phyloP scores from a whole-genome alignment of 2,797 vertebrate species.

The Petrocephalus schoutedeni region DNA sequence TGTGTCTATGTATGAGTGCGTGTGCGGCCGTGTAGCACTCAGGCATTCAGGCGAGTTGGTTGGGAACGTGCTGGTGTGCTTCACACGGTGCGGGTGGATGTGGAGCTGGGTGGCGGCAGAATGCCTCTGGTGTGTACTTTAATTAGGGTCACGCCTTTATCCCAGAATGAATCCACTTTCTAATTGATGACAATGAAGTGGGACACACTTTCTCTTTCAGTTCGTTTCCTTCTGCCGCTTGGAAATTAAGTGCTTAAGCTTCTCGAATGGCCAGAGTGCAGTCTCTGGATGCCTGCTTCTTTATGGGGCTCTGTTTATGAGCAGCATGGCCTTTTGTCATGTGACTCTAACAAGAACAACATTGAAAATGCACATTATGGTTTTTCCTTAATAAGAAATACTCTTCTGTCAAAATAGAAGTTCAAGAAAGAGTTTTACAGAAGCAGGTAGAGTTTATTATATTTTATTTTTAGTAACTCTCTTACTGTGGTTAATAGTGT shows the following conservation, averaged over 20 bases:
- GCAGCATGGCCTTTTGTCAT: neutral
- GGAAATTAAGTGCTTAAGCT: slow-evolving; percentile 28
- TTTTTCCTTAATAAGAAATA: neutral
- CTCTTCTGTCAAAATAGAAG: slow-evolving; percentile 2
- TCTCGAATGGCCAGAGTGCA: neutral
- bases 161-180: slow-evolving; percentile 19
- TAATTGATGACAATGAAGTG: slow-evolving; percentile 28
- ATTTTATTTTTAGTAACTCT: no score
- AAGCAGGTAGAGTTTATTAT: neutral
- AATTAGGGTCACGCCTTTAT: slow-evolving; percentile 29
- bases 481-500: no score
- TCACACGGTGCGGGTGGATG: neutral
- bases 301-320: neutral
- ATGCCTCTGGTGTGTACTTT: slow-evolving; percentile 19
- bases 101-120: neutral
- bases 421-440: neutral
- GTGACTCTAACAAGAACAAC: neutral
- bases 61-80: neutral
- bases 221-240: slow-evolving; percentile 15
- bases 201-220: slow-evolving; percentile 23
- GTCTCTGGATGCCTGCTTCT: neutral
- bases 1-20: neutral
- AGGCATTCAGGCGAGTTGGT: neutral
- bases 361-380: neutral
- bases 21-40: slow-evolving; percentile 27